These are phyloP conservation scores for Metopia argyrocephala DNA, from an alignment of 2,888 invertebrate species.

Conservation along the genomic window DNA sequence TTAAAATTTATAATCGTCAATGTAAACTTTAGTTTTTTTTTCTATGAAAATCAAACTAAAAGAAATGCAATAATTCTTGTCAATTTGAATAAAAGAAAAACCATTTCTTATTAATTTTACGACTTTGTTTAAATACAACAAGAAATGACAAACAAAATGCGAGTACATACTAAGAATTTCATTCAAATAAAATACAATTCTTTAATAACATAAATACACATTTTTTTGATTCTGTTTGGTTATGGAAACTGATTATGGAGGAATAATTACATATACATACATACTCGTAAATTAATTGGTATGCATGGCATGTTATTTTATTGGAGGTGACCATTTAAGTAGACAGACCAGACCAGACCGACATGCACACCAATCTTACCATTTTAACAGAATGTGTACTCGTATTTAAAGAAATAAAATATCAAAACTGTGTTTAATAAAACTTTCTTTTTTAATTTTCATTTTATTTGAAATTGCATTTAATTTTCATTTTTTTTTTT, in stretches of 20 bases:
- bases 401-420: too few relatives aligned
- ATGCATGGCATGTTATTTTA: not conserved
- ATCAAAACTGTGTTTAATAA: not conserved
- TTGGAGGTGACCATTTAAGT: not conserved
- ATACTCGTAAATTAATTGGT: not conserved
- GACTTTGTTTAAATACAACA: not conserved
- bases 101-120: not conserved
- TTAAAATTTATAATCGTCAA: too few relatives aligned
- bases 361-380: not conserved
- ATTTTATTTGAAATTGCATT: not conserved
- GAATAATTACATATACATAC: too few relatives aligned
- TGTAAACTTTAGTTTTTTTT: too few relatives aligned
- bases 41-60: too few relatives aligned
- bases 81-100: not conserved
- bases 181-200: too few relatives aligned
- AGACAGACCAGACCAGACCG: not conserved
- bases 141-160: not conserved
- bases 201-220: too few relatives aligned
- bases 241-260: not conserved
- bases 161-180: not conserved
- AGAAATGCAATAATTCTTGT: not conserved
- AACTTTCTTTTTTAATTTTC: not conserved
- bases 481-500: not conserved
- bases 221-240: too few relatives aligned
- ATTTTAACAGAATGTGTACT: not conserved